Evolutionary conservation across 2,113 vertebrate genomes (phyloP).

Genomic region (Hippolais icterina): DNA sequence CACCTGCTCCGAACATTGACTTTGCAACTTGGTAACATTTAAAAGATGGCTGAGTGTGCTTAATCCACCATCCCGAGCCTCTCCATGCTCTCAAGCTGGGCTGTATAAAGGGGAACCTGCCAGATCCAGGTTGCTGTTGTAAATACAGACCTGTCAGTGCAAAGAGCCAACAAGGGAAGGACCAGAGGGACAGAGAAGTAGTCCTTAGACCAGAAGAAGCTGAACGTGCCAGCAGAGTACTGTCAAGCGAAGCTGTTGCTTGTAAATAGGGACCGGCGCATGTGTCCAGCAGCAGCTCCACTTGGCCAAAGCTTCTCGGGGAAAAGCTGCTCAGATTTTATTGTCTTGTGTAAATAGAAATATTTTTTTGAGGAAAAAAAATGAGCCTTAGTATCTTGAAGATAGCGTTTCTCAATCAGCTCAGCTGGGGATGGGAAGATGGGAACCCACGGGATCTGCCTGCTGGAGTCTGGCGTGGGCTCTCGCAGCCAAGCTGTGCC

Average conservation of each 20-base stretch:
- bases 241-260: background rate
- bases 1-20: background rate
- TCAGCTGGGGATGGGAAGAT: background rate
- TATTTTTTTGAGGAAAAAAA: background rate
- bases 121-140: background rate
- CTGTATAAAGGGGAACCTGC: background rate
- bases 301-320: background rate
- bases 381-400: constrained; percentile 46
- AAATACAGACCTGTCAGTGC: background rate
- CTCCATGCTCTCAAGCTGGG: background rate
- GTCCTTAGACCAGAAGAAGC: background rate
- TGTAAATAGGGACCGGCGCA: background rate
- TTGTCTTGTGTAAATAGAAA: constrained; percentile 57
- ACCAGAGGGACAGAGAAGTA: background rate
- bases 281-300: background rate
- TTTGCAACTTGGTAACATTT: background rate
- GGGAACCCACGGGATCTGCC: background rate
- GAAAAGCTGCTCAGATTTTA: constrained; percentile 27
- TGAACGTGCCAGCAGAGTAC: background rate
- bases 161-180: background rate
- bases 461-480: accelerated
- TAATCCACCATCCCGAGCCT: background rate
- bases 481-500: background rate
- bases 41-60: background rate
- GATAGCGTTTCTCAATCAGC: constrained; percentile 36